Evolutionary conservation across 2,113 vertebrate species (phyloP).

Genomic region (Neolamprologus brichardi): DNA sequence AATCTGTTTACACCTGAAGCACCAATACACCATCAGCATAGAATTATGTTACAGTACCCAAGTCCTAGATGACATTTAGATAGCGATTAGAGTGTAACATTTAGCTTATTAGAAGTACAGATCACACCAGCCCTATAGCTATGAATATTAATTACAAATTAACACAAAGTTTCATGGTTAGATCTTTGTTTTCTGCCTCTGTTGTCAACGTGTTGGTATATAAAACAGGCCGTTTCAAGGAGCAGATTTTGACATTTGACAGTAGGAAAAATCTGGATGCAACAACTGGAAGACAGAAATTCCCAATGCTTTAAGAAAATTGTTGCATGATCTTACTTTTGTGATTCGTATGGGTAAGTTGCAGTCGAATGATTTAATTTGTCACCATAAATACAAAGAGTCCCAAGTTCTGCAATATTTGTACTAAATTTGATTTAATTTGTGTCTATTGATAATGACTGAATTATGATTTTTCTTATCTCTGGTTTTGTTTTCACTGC

Average conservation of each 20-base stretch:
- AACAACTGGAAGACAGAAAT: not conserved
- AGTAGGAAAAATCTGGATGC: not conserved
- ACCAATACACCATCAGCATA: not conserved
- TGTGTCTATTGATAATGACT: not conserved
- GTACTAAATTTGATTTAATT: not conserved
- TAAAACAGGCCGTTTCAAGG: not conserved
- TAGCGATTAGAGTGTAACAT: not conserved
- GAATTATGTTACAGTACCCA: not conserved
- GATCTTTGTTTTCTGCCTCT: not conserved
- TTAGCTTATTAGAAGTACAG: not conserved
- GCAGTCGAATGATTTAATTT: not conserved
- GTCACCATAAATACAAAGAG: not conserved
- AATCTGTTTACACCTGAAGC: not conserved
- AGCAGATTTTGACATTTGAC: not conserved
- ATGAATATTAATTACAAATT: not conserved
- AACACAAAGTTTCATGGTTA: not conserved
- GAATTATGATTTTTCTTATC: not conserved
- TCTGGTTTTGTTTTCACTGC: not conserved
- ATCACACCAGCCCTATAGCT: not conserved
- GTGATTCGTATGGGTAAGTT: not conserved
- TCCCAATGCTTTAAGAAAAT: not conserved
- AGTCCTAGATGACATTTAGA: not conserved
- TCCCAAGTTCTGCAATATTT: not conserved
- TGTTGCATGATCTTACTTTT: not conserved
- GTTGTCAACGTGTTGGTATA: not conserved